Evolutionary conservation across 1,140 invertebrate species (phyloP), one percentile per base, ranked within the genome.

Genomic region (Pissodes strobi): DNA sequence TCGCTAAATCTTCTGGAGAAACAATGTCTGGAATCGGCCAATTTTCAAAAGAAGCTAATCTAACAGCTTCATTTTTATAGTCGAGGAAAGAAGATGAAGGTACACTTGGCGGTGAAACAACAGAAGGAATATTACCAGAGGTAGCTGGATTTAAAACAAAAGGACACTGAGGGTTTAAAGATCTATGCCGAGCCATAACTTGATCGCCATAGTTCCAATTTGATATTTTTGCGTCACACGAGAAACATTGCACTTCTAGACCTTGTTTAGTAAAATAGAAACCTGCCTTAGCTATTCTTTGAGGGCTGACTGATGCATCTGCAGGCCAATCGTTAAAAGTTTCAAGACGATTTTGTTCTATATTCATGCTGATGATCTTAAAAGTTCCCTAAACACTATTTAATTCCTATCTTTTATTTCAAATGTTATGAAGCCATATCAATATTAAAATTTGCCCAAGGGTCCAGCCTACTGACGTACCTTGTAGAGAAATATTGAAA

Each of bases 201-300:
- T 87, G 84, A 72, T 93, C 90, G 2, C 86, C 87, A 76, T 85
- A 89, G 66, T 89, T 84, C 90, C 90, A 92, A 60, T 88, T 83
- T 0, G 85, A 83, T 69, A 92, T 86, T 76, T 82, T 84, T n/a
- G 81, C 77, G 25, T 85, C 83, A 78, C 91, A 93, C 64, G 84
- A 81, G 71, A 91, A 90, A 76, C 91, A 93, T 73, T 90, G 82
- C 2, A 90, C 89, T 70, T 88, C 86, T 10, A 85, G 77, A 25
- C 79, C 85, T 64, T 79, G 77, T 13, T 88, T 88, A 1, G 85
- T 88, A 45, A 88, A 92, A 74, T 86, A 93, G 80, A 95, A 94
- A 9, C 92, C 92, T 38, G 89, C 91, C 75, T 87, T 87, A 1
- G 91, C 91, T 67, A 95, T 83, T 72, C 85, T 80, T 30, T 79